Evolutionary conservation across 1,140 invertebrate species (phyloP), one percentile per base, ranked within the genome.

Genomic region (Bombyx mandarina): DNA sequence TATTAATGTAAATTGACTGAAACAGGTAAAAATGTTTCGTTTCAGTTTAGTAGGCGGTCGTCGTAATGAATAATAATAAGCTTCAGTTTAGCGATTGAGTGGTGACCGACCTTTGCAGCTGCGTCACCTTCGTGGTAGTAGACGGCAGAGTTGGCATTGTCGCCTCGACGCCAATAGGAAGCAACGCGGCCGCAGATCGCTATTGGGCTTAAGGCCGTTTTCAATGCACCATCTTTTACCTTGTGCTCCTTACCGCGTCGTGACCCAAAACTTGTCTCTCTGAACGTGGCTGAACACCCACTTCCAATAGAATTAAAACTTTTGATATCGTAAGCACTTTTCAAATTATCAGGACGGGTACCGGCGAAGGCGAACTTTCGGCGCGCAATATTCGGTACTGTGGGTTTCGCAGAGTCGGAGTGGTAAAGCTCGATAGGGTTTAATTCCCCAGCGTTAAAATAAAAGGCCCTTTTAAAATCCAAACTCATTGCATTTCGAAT

Each of bases 161-260:
- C 76, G 75, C 79, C 78, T 80, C 82, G 72, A 77, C 73, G 77
- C 78, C 79, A 84, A 75, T 85, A 87, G 82, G 82, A 85, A 85
- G 82, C 82, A 74, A 72, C 71, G 71, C 81, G 76, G 75, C 69
- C 76, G 73, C 76, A 81, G 77, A 79, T 80, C 69, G 80, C 82
- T 87, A 87, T 87, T 87, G 82, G 82, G 82, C 79, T 75, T 87
- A 83, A 87, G 84, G 84, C 75, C 84, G 70, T 77, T 80, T 78
- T 85, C 82, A 87, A 85, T 87, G 84, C 82, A 86, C 84, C 84
- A 87, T 87, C 84, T 87, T 86, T 87, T 80, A 84, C 84, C 84
- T 86, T 87, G 84, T 87, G 76, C 84, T 69, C 79, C 82, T 87
- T 87, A 80, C 66, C 64, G 64, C 71, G 57, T 69, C 70, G 67